phyloP scores from a whole-genome alignment of 2,888 invertebrate genomes.

The Meghimatium bilineatum region DNA sequence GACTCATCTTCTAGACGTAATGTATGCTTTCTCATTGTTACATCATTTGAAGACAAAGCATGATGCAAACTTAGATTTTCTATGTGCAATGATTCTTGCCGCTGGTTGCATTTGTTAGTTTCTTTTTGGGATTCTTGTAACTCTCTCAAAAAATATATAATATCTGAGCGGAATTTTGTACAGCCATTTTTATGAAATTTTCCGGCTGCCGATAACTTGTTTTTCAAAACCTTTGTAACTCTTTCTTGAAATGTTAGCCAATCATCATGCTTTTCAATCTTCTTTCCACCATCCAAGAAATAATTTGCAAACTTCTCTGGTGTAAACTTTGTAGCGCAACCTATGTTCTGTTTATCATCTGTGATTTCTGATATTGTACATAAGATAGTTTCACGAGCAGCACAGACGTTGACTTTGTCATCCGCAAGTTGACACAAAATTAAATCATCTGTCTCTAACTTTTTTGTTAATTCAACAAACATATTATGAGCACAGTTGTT shows the following conservation, averaged over 20 bases:
- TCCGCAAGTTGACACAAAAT: neutral
- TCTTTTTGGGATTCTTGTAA: neutral
- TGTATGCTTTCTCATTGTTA: neutral
- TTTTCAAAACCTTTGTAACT: conserved; percentile 15
- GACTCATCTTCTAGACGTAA: too few relatives aligned
- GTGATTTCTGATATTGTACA: conserved; percentile 26
- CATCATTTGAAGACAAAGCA: conserved; percentile 18
- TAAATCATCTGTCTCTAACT: conserved; percentile 6
- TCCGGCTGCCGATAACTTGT: neutral
- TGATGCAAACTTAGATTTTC: neutral
- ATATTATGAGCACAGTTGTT: conserved; percentile 39
- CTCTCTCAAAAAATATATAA: conserved; percentile 26
- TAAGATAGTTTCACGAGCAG: conserved; percentile 40
- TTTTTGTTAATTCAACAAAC: conserved; percentile 30
- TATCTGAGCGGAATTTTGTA: neutral
- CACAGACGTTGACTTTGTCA: conserved; percentile 43
- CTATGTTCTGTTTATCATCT: conserved; percentile 5
- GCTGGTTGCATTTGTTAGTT: neutral
- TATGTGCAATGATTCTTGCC: neutral
- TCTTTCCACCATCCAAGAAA: neutral
- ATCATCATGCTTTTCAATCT: neutral
- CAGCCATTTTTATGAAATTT: conserved; percentile 31
- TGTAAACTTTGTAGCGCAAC: conserved; percentile 29
- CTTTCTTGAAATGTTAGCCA: conserved; percentile 44
- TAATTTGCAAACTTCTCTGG: conserved; percentile 28